Evolutionary conservation across 2,797 vertebrate genomes (phyloP).

Genomic region (Melanotaenia parkinsoni): DNA sequence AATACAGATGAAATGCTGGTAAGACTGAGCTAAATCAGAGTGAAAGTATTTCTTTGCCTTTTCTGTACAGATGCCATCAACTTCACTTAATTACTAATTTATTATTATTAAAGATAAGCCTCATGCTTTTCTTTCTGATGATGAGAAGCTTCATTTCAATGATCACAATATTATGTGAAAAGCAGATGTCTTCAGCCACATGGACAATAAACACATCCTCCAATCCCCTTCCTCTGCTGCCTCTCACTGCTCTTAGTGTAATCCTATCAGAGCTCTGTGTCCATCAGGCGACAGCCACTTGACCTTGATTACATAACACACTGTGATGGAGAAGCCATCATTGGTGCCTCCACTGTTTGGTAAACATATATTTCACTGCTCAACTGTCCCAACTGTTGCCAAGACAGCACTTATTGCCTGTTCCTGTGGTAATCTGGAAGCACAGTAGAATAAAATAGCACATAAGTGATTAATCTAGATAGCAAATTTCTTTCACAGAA

Average conservation of each 20-base stretch:
- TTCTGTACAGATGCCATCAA: neutral
- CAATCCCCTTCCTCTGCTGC: constrained; percentile 39
- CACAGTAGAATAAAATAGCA: neutral
- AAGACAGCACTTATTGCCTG: neutral
- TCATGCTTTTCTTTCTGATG: neutral
- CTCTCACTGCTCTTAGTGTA: constrained; percentile 58
- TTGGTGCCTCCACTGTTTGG: constrained; percentile 28
- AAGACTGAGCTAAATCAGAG: neutral
- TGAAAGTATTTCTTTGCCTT: neutral
- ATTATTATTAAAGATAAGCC: too few relatives aligned
- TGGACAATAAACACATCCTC: constrained; percentile 37
- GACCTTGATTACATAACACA: constrained; percentile 71
- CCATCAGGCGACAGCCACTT: constrained; percentile 66
- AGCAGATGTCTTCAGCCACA: constrained; percentile 40
- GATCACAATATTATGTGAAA: constrained; percentile 2
- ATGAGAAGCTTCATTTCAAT: constrained; percentile 3
- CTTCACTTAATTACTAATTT: neutral
- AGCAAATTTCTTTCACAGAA: neutral
- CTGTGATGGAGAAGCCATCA: constrained; percentile 41
- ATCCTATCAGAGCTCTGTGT: constrained; percentile 72
- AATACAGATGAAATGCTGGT: neutral
- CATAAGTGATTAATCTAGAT: too few relatives aligned
- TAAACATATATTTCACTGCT: constrained; percentile 41
- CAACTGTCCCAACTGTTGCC: constrained; percentile 7
- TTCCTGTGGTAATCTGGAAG: neutral